Evolutionary conservation across 1,140 invertebrate species (phyloP), one percentile per base, ranked within the genome.

Genomic region (Drosophila baimaii): DNA sequence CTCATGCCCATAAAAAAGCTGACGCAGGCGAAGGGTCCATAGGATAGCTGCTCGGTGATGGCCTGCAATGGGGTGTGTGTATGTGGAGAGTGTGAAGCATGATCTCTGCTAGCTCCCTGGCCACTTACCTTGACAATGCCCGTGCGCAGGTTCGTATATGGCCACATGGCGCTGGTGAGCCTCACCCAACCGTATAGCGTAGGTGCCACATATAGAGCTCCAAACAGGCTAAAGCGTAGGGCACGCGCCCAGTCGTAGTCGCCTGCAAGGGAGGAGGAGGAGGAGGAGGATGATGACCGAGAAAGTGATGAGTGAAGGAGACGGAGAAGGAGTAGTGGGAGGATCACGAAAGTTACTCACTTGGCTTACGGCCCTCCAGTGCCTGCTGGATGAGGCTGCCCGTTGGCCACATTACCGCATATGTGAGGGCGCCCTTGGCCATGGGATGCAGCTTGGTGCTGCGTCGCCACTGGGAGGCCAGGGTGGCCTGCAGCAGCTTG

Each of bases 1-100:
- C 94, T 96, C 94, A 97, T 97, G 33, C 95, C 94, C 93, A 96
- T 95, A 89, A 96, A 97, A 84, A 97, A 97, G 80, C 95, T 96
- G 64, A 93, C 93, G 93, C 97, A 95, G 51, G 96, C 96, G 77
- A 95, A 94, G 64, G 97, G 97, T 19, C 95, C 95, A 86, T 97
- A 97, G 2, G 95, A 95, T 10, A 97, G 92, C 93, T 97, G 96
- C 93, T 97, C 97, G 39, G 97, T 93, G 29, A 95, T 81, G 68
- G 96, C 96, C 96, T 97, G 54, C 54, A 56, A 70, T 70, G 57
- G 31, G 17, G 19, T 44, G 54, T 61, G 39, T 10, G 35, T 27
- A 0, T 5, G 8, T 27, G 27, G 27, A 27, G 5, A 7, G 27
- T 23, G 47, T 72, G 41, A 8, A 54, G 25, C 19, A 31, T 31